phyloP scores from a whole-genome alignment of 2,113 vertebrate genomes.

The Apteryx owenii region DNA sequence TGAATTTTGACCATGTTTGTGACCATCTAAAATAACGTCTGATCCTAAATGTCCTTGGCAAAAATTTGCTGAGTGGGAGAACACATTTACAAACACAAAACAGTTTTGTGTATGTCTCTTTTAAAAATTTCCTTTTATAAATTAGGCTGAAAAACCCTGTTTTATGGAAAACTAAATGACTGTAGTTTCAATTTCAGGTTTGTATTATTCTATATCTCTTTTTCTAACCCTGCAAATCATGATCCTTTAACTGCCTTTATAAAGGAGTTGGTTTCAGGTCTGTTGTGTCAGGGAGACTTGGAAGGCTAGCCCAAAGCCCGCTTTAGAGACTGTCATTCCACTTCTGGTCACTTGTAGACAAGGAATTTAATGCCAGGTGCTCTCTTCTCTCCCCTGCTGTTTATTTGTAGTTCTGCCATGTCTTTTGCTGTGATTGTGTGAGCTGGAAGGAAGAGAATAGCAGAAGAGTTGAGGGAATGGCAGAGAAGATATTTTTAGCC shows the following conservation, averaged over 20 bases:
- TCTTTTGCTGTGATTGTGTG: not conserved
- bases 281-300: not conserved
- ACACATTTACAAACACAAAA: not conserved
- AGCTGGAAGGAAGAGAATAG: not conserved
- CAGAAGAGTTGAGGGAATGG: not conserved
- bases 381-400: not conserved
- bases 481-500: constrained; percentile 33
- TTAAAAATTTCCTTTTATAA: not conserved
- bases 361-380: not conserved
- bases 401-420: not conserved
- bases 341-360: not conserved
- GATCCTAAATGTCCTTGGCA: not conserved
- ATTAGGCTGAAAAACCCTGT: not conserved
- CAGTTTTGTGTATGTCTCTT: not conserved
- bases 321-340: not conserved
- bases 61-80: not conserved
- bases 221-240: not conserved
- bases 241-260: not conserved
- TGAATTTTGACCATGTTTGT: not conserved
- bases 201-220: not conserved
- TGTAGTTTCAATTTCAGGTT: not conserved
- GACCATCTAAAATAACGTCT: not conserved
- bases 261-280: not conserved
- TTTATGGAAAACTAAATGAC: not conserved
- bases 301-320: not conserved